Conservation (phyloP, 30 jellyfish, hydroid and myxozoan genomes). For the Chrysaora quinquecirrha region DNA sequence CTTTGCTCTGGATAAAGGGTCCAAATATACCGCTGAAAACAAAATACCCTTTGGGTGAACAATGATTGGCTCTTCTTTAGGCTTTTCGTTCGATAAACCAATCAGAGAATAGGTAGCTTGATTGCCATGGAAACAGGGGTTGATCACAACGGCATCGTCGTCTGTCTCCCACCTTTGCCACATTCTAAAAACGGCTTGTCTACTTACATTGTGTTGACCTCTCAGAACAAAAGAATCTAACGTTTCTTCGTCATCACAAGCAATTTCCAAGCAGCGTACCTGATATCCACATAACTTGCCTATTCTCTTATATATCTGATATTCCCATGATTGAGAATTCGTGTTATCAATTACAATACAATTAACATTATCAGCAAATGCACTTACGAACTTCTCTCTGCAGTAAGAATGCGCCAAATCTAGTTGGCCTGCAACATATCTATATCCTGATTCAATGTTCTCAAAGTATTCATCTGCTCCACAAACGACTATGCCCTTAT, state of each 20-base stretch:
- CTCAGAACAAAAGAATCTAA: constrained; percentile 40
- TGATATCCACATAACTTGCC: constrained; percentile 81
- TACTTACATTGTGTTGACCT: constrained; percentile 76
- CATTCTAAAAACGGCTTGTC: constrained; percentile 47
- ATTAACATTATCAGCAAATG: constrained; percentile 15
- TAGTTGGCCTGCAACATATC: constrained; percentile 57
- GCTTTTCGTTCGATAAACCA: neutral
- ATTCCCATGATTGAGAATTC: constrained; percentile 93
- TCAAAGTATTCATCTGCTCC: constrained; percentile 93
- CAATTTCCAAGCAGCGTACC: constrained; percentile 59
- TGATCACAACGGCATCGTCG: constrained; percentile 42
- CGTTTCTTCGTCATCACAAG: constrained; percentile 60
- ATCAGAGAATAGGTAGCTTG: neutral
- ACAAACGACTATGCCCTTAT: constrained; percentile 16
- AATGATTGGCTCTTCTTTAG: neutral
- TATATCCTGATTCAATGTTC: constrained; percentile 30
- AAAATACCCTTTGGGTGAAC: constrained; percentile 45
- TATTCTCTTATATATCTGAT: constrained; percentile 71
- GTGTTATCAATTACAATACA: constrained; percentile 82
- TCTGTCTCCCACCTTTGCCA: constrained; percentile 93
- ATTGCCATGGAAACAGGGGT: constrained; percentile 23
- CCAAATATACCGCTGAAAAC: constrained; percentile 87
- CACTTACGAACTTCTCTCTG: constrained; percentile 66
- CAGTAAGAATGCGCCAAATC: constrained; percentile 87
- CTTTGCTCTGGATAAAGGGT: constrained; percentile 62